Evolutionary conservation across 2,888 invertebrate species (phyloP).

Genomic region (Meloe dianella): DNA sequence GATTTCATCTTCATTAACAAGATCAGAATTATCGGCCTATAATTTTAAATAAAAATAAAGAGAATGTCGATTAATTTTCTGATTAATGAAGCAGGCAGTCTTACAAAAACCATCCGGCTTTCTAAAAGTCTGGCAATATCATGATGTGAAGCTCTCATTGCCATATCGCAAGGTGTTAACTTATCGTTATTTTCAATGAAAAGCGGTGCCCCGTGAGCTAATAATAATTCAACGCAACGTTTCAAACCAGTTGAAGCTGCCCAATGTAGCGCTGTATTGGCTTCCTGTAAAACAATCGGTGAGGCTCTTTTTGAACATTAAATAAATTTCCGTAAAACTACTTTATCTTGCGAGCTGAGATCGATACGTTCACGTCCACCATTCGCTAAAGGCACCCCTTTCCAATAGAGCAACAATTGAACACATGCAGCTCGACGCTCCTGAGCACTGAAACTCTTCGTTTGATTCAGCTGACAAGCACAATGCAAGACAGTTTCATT

Average conservation of each 20-base stretch:
- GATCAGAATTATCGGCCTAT: slow-evolving; percentile 60
- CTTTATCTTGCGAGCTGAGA: slow-evolving; percentile 66
- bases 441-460: slow-evolving; percentile 63
- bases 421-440: slow-evolving; percentile 68
- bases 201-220: slow-evolving; percentile 66
- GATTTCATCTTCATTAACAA: slow-evolving; percentile 62
- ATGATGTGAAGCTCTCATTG: slow-evolving; percentile 65
- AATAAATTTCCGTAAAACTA: slow-evolving; percentile 39
- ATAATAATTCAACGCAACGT: slow-evolving; percentile 68
- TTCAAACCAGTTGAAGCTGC: slow-evolving; percentile 68
- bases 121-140: slow-evolving; percentile 70
- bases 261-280: slow-evolving; percentile 72
- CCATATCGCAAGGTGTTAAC: slow-evolving; percentile 70
- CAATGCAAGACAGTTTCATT: slow-evolving; percentile 70
- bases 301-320: not conserved
- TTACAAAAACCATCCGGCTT: slow-evolving; percentile 72
- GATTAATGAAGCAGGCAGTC: too few relatives aligned
- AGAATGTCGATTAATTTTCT: not conserved
- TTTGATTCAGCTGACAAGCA: slow-evolving; percentile 63
- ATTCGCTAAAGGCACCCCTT: slow-evolving; percentile 62
- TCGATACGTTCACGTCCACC: slow-evolving; percentile 66
- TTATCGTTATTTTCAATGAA: slow-evolving; percentile 69
- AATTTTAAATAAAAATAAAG: slow-evolving; percentile 25
- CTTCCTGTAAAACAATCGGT: slow-evolving; percentile 59
- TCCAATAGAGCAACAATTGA: slow-evolving; percentile 68